phyloP scores from a whole-genome alignment of 2,888 invertebrate genomes.

The Prionchulus punctatus region DNA sequence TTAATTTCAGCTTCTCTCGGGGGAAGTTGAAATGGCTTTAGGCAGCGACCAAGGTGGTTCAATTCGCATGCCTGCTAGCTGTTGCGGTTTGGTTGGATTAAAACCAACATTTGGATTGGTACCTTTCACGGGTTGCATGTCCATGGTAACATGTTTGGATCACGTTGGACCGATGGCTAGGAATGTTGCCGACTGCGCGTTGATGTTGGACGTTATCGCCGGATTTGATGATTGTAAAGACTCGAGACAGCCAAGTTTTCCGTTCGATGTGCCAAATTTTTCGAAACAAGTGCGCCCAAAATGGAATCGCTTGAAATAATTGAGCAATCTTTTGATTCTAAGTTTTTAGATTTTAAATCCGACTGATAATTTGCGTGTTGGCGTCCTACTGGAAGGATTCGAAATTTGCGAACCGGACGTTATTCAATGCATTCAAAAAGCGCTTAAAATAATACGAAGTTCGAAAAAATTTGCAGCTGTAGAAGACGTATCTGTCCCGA shows the following conservation, averaged over 20 bases:
- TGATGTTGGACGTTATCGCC: slow-evolving; percentile 24
- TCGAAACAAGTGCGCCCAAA: too few species aligned
- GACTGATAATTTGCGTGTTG: slow-evolving; percentile 19
- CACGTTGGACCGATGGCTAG: slow-evolving; percentile 31
- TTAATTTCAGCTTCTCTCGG: slow-evolving; percentile 20
- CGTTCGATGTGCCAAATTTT: slow-evolving; percentile 14
- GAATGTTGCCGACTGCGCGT: slow-evolving; percentile 28
- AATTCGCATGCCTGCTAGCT: slow-evolving; percentile 27
- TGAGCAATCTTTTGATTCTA: too few species aligned
- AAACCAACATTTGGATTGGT: slow-evolving; percentile 32
- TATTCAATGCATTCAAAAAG: slow-evolving; percentile 16
- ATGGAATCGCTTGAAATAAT: too few species aligned
- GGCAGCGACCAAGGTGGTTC: slow-evolving; percentile 33
- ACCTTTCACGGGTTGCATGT: slow-evolving; percentile 27
- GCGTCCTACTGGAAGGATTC: slow-evolving; percentile 28
- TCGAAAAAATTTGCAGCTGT: slow-evolving; percentile 19
- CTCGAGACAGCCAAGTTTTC: slow-evolving; percentile 18
- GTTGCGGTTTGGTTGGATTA: slow-evolving; percentile 29
- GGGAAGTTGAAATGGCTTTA: slow-evolving; percentile 28
- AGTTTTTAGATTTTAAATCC: too few species aligned
- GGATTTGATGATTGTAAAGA: slow-evolving; percentile 21
- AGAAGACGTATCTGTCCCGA: slow-evolving; percentile 24
- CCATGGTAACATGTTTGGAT: slow-evolving; percentile 25
- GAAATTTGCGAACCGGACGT: slow-evolving; percentile 21
- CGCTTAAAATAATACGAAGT: slow-evolving; percentile 14